Evolutionary conservation across 53 echinoderm and acorn worm genomes (phyloP).

Genomic region (Holothuria leucospilota): DNA sequence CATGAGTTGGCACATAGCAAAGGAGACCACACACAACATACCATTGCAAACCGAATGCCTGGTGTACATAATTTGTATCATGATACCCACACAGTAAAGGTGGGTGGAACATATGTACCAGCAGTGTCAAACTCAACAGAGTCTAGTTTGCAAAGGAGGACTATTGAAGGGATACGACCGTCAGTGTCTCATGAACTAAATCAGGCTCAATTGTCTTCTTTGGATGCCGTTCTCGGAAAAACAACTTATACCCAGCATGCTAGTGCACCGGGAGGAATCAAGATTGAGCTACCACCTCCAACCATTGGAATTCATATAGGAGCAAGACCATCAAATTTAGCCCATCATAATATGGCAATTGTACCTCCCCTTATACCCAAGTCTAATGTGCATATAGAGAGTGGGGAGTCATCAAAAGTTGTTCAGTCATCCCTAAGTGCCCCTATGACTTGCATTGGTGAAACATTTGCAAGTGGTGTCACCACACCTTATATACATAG

Average conservation of each 20-base stretch:
- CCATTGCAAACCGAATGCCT: neutral
- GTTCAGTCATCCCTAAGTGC: slow-evolving; percentile 43
- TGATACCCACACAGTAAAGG: slow-evolving; percentile 3
- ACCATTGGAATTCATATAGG: slow-evolving; percentile 75
- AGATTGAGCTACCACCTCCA: slow-evolving; percentile 68
- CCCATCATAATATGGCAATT: slow-evolving; percentile 34
- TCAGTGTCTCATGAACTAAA: neutral
- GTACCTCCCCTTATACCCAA: slow-evolving; percentile 25
- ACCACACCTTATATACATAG: neutral
- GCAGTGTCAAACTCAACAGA: neutral
- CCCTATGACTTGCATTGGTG: slow-evolving; percentile 35
- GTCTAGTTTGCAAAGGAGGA: neutral
- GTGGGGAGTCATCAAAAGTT: slow-evolving; percentile 31
- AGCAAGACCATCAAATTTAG: slow-evolving; percentile 41
- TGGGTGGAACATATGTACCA: slow-evolving; percentile 18
- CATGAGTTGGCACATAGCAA: slow-evolving; percentile 21
- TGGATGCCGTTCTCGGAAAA: slow-evolving; percentile 42
- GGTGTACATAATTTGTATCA: neutral
- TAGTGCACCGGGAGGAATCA: slow-evolving; percentile 64
- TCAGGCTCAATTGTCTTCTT: neutral
- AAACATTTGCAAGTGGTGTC: slow-evolving; percentile 3
- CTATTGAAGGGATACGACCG: neutral
- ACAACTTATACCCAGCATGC: slow-evolving; percentile 31
- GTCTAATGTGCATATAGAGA: slow-evolving; percentile 21
- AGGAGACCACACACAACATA: neutral